Base-by-base conservation (phyloP, 2,797 vertebrate species). In the Sitta carolinensis region DNA sequence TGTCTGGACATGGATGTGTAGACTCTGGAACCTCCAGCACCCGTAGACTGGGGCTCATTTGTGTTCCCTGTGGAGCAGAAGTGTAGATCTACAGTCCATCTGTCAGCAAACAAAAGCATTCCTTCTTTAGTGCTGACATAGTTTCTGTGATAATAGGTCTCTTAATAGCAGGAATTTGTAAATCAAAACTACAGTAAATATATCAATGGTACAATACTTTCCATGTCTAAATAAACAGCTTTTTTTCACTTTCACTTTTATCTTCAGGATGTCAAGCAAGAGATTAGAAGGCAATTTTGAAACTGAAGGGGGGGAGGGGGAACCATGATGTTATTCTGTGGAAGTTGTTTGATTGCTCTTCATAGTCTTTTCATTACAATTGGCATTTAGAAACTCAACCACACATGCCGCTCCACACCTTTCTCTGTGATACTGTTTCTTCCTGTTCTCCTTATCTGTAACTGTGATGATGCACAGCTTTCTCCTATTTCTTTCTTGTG, bases 401-500 rank as follows among this genome's bases (percentile, higher is more conserved):
- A 97, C 97, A 98, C 97, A 97, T 96, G 97, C 97, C 21, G 97
- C 95, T 97, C 95, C 93, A 94, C 97, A 98, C 98, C 98, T 98
- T 98, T 97, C 97, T 88, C 95, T 97, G 75, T 95, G 97, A 91
- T 97, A 95, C 97, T 94, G 95, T 97, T 98, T 96, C 97, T 98
- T 98, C 97, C 97, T 97, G 96, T 97, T 97, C 97, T 96, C 94
- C 98, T 98, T 98, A 98, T 98, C 98, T 98, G 95, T 97, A 97
- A 96, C 97, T 97, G 97, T 95, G 98, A 98, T 97, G 98, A 98
- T 98, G 98, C 97, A 97, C 96, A 94, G 97, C 98, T 98, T 97
- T 98, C 97, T 98, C 96, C 97, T 97, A 97, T 98, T 98, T 97
- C 97, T 98, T 98, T 98, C 98, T 98, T 98, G 98, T 98, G 97